Base-by-base conservation (phyloP, 2,797 vertebrate species). In the Adrianichthys oophorus region DNA sequence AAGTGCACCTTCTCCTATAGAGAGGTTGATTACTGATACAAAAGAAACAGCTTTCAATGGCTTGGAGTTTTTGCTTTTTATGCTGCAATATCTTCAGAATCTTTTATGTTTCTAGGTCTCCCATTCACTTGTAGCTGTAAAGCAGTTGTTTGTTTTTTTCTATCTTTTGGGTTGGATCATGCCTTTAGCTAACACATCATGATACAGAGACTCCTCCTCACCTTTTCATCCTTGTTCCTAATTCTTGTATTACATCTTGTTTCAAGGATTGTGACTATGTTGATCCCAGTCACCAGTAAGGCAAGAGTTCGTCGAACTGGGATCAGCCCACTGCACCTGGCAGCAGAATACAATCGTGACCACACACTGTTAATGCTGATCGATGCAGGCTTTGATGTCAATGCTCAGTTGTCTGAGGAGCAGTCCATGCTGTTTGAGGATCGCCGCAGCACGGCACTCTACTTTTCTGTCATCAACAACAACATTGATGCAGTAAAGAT, bases 291-390 rank as follows among this genome's bases (percentile, higher is more conserved):
- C 72, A 98, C 96, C 16, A 95, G 93, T 59, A 94, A 92, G 69
- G 89, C 92, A 16, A 89, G 94, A 1, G 70, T 98, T 72, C 90
- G 93, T 32, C 86, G 95, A 0, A 89, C 92, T 0, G 97, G 97
- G 44, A 94, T 98, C 85, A 99, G 96, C 59, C 97, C 97, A 0
- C 88, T 99, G 32, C 97, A 99, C 71, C 44, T 97, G 16, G 97
- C 97, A 0, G 95, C 95, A 0, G 96, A 99, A 41, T 89, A 90
- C 52, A 95, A 98, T 84, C 87, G 90, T 0, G 92, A 97, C 0
- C 88, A 90, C 0, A 83, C 95, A 50, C 79, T 99, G 43, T 94
- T 97, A 74, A 63, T 88, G 47, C 91, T 98, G 65, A 91, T 98
- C 0, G 74, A 89, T 2, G 92, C 92, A 0, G 95, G 94, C 67